phyloP scores from a whole-genome alignment of 1,140 invertebrate genomes.

The Proales similis region DNA sequence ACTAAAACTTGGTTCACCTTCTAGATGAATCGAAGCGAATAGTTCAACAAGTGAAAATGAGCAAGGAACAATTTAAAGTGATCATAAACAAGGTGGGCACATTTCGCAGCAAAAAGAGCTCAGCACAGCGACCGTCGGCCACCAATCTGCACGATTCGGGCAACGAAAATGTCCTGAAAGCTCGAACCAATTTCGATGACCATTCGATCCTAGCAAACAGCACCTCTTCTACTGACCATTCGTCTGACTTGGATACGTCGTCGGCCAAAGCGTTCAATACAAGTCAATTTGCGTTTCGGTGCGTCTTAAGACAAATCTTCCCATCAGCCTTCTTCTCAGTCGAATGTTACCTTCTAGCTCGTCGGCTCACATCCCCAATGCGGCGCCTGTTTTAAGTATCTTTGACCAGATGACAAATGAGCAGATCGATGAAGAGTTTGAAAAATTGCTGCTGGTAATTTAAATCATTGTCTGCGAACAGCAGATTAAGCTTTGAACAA shows the following conservation, averaged over 20 bases:
- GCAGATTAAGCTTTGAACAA: too few relatives aligned
- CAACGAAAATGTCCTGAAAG: too few relatives aligned
- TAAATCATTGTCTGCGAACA: too few relatives aligned
- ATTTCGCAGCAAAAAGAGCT: constrained; percentile 29
- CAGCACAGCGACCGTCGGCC: constrained; percentile 3
- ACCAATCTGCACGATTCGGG: not conserved
- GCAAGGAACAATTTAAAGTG: constrained; percentile 32
- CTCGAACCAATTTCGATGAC: too few relatives aligned
- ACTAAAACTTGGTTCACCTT: too few relatives aligned
- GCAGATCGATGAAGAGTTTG: constrained; percentile 36
- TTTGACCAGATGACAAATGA: constrained; percentile 23
- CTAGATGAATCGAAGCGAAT: too few relatives aligned
- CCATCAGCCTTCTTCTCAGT: too few relatives aligned
- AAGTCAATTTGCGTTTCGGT: not conserved
- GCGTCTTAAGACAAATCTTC: not conserved
- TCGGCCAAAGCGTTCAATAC: not conserved
- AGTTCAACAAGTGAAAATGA: constrained; percentile 17
- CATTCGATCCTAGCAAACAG: not conserved
- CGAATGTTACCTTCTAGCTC: too few relatives aligned
- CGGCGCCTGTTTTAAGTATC: too few relatives aligned
- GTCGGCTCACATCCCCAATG: not conserved
- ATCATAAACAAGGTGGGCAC: constrained; percentile 34
- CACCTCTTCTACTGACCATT: not conserved
- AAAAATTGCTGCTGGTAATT: constrained; percentile 29
- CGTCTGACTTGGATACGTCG: not conserved